Percentiles rank a stretch among this genome's conserved stretches.
Evolutionary conservation across 1,140 invertebrate genomes (phyloP).

Genomic region (Diabrotica undecimpunctata): DNA sequence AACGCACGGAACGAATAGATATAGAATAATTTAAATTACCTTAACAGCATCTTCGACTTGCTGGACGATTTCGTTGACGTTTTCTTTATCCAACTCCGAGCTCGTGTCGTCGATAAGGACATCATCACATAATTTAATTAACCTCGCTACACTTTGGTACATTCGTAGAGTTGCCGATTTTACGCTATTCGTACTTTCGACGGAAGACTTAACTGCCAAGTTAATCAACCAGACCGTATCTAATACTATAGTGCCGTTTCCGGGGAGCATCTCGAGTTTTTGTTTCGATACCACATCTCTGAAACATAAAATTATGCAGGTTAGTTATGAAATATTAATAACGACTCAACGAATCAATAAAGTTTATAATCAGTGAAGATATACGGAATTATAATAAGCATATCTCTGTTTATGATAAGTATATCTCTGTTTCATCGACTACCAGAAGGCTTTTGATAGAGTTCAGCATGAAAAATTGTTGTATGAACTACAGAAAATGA

Average conservation of each 20-base stretch:
- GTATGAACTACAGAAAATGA: too few relatives aligned
- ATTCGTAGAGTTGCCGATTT: constrained; percentile 80
- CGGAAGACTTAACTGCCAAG: constrained; percentile 53
- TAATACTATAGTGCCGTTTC: constrained; percentile 86
- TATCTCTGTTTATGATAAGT: too few relatives aligned
- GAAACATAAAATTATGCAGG: constrained; percentile 50
- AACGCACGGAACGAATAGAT: too few relatives aligned
- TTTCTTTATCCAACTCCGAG: constrained; percentile 62
- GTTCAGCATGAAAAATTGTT: too few relatives aligned
- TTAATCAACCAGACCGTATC: constrained; percentile 88
- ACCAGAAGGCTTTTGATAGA: too few relatives aligned
- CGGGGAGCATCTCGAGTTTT: constrained; percentile 87
- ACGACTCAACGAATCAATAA: too few relatives aligned
- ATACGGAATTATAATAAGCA: too few relatives aligned
- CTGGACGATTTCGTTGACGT: constrained; percentile 74
- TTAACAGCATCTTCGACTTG: constrained; percentile 76
- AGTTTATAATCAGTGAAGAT: too few relatives aligned
- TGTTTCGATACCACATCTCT: constrained; percentile 87
- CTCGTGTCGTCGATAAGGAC: constrained; percentile 71
- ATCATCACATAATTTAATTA: constrained; percentile 87
- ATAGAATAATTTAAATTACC: constrained; percentile 46
- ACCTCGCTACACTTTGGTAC: constrained; percentile 78
- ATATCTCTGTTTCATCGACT: too few relatives aligned
- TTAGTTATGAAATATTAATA: too few relatives aligned
- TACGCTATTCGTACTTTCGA: constrained; percentile 47